These are phyloP conservation scores for Matsumyia berberina DNA, from an alignment of 2,888 invertebrate genomes.

Conservation along the genomic window DNA sequence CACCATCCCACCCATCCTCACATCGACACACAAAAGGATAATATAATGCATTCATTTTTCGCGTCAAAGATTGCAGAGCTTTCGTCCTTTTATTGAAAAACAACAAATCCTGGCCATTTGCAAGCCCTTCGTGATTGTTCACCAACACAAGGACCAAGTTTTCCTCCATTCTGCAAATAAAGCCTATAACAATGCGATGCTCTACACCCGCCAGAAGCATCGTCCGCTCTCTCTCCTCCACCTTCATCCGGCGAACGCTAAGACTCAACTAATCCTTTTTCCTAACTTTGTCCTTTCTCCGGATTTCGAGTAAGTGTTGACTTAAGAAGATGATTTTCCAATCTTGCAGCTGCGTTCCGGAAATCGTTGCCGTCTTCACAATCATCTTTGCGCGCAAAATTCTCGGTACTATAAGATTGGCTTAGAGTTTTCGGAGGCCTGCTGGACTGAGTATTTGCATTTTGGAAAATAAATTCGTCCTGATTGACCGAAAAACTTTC, in stretches of 20 bases:
- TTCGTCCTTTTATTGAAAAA: conserved; percentile 57
- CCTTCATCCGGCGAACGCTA: conserved; percentile 44
- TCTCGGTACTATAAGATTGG: conserved; percentile 7
- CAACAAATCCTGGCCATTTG: conserved; percentile 66
- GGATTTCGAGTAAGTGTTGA: conserved; percentile 69
- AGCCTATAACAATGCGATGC: conserved; percentile 65
- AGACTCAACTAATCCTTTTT: conserved; percentile 66
- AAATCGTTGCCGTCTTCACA: conserved; percentile 52
- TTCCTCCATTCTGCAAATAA: conserved; percentile 57
- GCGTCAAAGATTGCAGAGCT: conserved; percentile 64
- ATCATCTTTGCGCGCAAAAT: conserved; percentile 37
- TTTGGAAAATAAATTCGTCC: conserved; percentile 62
- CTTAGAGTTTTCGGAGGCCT: conserved; percentile 22
- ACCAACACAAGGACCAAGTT: conserved; percentile 64
- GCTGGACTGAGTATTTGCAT: conserved; percentile 62
- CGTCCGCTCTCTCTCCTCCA: background rate
- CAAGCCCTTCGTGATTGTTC: conserved; percentile 53
- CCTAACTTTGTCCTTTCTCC: conserved; percentile 69
- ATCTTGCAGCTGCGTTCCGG: conserved; percentile 73
- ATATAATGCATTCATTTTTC: conserved; percentile 52
- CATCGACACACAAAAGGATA: conserved; percentile 14
- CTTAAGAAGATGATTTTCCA: conserved; percentile 73
- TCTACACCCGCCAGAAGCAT: conserved; percentile 1
- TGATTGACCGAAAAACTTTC: conserved; percentile 75
- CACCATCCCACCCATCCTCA: background rate